Base-by-base conservation (phyloP, 1,140 invertebrate genomes). In the Drosophila willistoni region DNA sequence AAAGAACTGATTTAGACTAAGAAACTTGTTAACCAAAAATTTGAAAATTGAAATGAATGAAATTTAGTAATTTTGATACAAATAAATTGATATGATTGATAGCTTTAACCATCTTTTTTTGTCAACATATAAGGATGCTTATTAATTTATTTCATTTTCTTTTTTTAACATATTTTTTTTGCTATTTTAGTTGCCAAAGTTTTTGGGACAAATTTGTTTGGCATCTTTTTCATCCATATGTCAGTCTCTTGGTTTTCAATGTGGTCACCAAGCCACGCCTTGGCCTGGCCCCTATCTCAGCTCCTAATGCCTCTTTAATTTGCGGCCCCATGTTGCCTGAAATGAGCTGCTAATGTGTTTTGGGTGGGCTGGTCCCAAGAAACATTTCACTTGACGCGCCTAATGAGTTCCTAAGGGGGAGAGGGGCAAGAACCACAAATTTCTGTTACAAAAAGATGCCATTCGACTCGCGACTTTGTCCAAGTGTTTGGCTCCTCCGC, bases 371-470 rank as follows among this genome's bases (percentile, higher is more conserved):
- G 17, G 56, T 55, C 69, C 42, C 74, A 42, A 73, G 66, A 76
- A 86, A 77, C 83, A 86, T 86, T 87, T 86, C 83, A 86, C 83
- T 86, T 86, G 83, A 86, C 83, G 83, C 83, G 83, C 83, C 83
- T 86, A 86, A 86, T 86, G 83, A 86, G 83, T 83, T 77, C 34
- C 63, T n/a, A 59, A 10, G 36, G 36, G 1, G 12, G 12, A 13
- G 36, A 9, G 1, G 36, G 62, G 19, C 1, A 22, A 51, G 9
- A 59, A 59, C 33, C 56, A 59, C 56, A 59, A 17, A 51, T 51
- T 51, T 22, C 19, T 22, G 44, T 51, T 51, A 51, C 44, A 51
- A 59, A 59, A 36, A 59, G 56, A 59, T 59, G 29, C 56, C 34
- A 59, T 17, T 17, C 73, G 65, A 68, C 62, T 73, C 47, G 84